phyloP scores from a whole-genome alignment of 2,888 invertebrate species.

The Napeogenes sylphis region DNA sequence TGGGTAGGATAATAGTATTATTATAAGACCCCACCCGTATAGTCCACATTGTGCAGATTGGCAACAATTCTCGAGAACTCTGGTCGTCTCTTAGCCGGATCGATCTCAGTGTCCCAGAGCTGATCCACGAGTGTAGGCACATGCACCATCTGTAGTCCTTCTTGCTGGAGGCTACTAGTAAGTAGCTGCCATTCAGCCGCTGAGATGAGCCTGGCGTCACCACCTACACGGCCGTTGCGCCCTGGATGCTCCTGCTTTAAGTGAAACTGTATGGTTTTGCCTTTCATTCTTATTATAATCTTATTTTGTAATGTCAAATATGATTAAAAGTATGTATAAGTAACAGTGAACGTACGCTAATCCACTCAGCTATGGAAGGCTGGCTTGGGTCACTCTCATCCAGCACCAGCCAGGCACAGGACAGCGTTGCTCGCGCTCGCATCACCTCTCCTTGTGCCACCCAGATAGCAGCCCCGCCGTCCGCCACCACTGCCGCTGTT shows the following conservation, averaged over 20 bases:
- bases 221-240: slow-evolving; percentile 81
- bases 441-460: slow-evolving; percentile 91
- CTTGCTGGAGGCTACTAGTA: slow-evolving; percentile 73
- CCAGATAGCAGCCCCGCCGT: slow-evolving; percentile 88
- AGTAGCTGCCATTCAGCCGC: slow-evolving; percentile 82
- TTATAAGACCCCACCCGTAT: slow-evolving; percentile 64
- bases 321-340: not conserved
- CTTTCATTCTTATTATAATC: too few species aligned
- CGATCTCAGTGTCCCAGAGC: slow-evolving; percentile 82
- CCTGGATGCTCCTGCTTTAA: slow-evolving; percentile 50
- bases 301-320: not conserved
- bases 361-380: slow-evolving; percentile 82
- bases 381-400: slow-evolving; percentile 82
- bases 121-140: slow-evolving; percentile 86
- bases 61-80: slow-evolving; percentile 80
- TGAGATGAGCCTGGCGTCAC: slow-evolving; percentile 85
- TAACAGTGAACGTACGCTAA: slow-evolving; percentile 61
- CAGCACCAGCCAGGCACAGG: slow-evolving; percentile 94
- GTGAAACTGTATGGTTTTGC: not conserved
- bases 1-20: not conserved
- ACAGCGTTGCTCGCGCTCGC: slow-evolving; percentile 91
- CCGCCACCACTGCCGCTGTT: slow-evolving; percentile 83
- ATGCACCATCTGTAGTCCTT: slow-evolving; percentile 73
- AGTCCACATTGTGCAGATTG: slow-evolving; percentile 78
- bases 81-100: slow-evolving; percentile 67